Percentiles rank a stretch among this genome's conserved stretches.
These are phyloP conservation scores for Embiotoca jacksoni DNA, from an alignment of 2,113 vertebrate species.

Conservation along the genomic window DNA sequence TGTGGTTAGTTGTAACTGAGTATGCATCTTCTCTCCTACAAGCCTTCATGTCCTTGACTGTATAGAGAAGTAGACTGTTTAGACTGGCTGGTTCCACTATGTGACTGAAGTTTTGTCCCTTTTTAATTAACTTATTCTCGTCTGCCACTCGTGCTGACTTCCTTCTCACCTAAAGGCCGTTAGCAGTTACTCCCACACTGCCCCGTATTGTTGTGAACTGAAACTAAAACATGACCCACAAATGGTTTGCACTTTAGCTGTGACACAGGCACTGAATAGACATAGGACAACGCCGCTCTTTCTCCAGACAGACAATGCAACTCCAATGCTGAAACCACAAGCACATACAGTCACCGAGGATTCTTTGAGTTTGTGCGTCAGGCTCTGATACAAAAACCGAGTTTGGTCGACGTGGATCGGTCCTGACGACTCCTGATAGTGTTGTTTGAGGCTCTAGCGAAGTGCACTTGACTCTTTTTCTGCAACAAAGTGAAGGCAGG, in stretches of 20 bases:
- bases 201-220: conserved; percentile 53
- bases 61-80: conserved; percentile 34
- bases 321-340: conserved; percentile 60
- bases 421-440: conserved; percentile 27
- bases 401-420: conserved; percentile 14
- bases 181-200: conserved; percentile 50
- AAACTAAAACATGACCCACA: conserved; percentile 47
- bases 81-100: conserved; percentile 31
- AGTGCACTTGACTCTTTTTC: conserved; percentile 77
- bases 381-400: conserved; percentile 21
- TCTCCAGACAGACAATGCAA: conserved; percentile 51
- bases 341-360: conserved; percentile 49
- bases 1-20: conserved; percentile 49
- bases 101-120: conserved; percentile 48
- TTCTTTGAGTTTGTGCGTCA: conserved; percentile 31
- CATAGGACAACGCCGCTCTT: conserved; percentile 33
- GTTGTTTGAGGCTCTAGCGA: conserved; percentile 59
- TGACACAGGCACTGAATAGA: conserved; percentile 69
- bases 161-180: conserved; percentile 51
- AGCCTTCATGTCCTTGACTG: conserved; percentile 39
- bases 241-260: conserved; percentile 67
- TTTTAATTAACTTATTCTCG: conserved; percentile 33
- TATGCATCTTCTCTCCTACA: conserved; percentile 29
- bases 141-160: conserved; percentile 49
- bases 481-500: conserved; percentile 71